These are phyloP conservation scores for Parasteatoda lunata DNA, from an alignment of 2,888 invertebrate genomes.

Conservation along the genomic window DNA sequence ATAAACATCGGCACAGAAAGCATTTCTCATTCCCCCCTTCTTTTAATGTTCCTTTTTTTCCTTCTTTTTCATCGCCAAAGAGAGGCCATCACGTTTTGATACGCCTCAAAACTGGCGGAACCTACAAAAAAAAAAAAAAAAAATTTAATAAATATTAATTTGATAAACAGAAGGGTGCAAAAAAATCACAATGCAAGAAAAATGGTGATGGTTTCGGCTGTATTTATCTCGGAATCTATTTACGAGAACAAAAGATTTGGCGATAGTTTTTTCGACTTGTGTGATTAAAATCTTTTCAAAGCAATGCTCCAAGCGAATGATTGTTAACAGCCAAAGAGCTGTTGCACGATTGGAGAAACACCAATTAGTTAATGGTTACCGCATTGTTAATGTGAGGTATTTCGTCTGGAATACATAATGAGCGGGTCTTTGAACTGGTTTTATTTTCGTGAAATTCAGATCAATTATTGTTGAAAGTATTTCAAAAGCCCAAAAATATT, in stretches of 20 bases:
- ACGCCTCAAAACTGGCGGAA: slow-evolving; percentile 38
- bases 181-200: slow-evolving; percentile 27
- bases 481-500: too few species aligned
- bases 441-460: neutral
- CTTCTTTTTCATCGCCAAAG: slow-evolving; percentile 14
- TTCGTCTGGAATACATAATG: neutral
- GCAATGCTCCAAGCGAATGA: neutral
- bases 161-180: neutral
- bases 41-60: neutral
- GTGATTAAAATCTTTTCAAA: slow-evolving; percentile 32
- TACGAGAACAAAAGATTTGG: slow-evolving; percentile 48
- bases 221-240: slow-evolving; percentile 14
- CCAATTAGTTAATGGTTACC: neutral
- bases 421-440: slow-evolving; percentile 16
- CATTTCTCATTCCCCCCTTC: slow-evolving; percentile 12
- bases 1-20: slow-evolving; percentile 25
- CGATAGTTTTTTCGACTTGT: slow-evolving; percentile 31
- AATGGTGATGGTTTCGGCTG: slow-evolving; percentile 5
- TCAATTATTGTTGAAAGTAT: too few species aligned
- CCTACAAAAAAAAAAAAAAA: neutral
- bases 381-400: neutral
- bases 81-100: slow-evolving; percentile 40
- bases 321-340: neutral
- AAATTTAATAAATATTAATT: slow-evolving; percentile 50
- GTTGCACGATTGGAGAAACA: neutral